These are phyloP conservation scores for Steatocranus sp. DNA, from an alignment of 2,797 vertebrate species.

Conservation along the genomic window DNA sequence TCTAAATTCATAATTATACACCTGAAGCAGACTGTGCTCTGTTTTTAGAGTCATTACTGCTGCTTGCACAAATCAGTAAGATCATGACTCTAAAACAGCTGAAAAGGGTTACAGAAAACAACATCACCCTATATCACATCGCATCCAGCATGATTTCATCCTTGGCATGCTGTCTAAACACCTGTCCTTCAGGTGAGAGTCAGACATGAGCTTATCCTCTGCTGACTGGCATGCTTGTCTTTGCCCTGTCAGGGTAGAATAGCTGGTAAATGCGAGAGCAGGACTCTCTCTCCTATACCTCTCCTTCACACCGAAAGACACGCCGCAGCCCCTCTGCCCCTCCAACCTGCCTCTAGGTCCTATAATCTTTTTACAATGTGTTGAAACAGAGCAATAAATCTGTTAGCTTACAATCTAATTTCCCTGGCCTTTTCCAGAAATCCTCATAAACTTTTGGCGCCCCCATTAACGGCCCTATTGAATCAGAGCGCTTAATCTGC, in stretches of 20 bases:
- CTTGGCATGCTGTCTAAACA: conserved; percentile 47
- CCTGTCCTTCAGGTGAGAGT: conserved; percentile 43
- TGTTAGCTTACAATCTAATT: conserved; percentile 99
- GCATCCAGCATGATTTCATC: conserved; percentile 20
- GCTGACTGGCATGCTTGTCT: conserved; percentile 67
- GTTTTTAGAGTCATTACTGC: background rate
- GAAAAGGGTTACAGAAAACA: background rate
- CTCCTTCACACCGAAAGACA: conserved; percentile 54
- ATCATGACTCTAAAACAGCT: background rate
- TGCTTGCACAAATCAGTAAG: background rate
- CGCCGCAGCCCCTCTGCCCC: conserved; percentile 45
- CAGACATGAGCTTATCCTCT: conserved; percentile 34
- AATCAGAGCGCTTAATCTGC: conserved; percentile 98
- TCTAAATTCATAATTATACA: background rate
- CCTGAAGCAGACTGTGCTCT: background rate
- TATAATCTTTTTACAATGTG: conserved; percentile 96
- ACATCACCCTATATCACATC: conserved; percentile 17
- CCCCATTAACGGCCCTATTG: conserved; percentile 93
- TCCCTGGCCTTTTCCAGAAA: conserved; percentile 99
- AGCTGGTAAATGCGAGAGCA: conserved; percentile 55
- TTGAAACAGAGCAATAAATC: conserved; percentile 99
- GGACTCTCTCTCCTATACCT: conserved; percentile 29
- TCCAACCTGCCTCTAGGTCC: conserved; percentile 78
- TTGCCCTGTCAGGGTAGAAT: conserved; percentile 66
- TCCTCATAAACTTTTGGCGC: conserved; percentile 95